Evolutionary conservation across 2,888 invertebrate genomes (phyloP).

Genomic region (Drosophila meridiana): DNA sequence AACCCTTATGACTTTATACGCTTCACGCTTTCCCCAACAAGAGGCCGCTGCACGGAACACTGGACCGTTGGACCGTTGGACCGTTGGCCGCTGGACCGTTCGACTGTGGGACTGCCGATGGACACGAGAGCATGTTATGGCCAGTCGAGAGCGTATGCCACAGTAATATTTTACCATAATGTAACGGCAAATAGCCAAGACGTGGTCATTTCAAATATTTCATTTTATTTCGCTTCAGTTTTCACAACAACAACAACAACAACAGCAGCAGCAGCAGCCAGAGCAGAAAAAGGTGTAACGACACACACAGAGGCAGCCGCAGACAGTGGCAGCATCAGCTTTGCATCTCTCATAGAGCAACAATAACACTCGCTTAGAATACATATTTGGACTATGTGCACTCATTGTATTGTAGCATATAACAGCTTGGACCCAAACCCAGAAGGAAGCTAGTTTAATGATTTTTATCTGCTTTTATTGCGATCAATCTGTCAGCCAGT

Average conservation of each 20-base stretch:
- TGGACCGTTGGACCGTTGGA: conserved; percentile 45
- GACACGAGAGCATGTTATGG: conserved; percentile 59
- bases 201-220: conserved; percentile 81
- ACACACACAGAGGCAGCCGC: conserved; percentile 35
- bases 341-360: background rate
- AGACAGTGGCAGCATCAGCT: conserved; percentile 19
- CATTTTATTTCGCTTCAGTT: conserved; percentile 77
- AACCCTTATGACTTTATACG: conserved; percentile 81
- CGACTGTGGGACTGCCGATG: conserved; percentile 20
- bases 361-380: conserved; percentile 7
- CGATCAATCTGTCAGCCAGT: conserved; percentile 9
- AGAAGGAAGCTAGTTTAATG: background rate
- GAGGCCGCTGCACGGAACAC: conserved; percentile 55
- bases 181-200: conserved; percentile 81
- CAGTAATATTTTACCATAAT: conserved; percentile 79
- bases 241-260: conserved; percentile 51
- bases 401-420: background rate
- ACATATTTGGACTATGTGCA: background rate
- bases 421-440: too few species aligned
- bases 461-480: conserved; percentile 5
- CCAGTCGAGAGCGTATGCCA: conserved; percentile 61
- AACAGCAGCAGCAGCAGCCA: conserved; percentile 3
- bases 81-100: conserved; percentile 20
- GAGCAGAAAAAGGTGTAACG: conserved; percentile 48
- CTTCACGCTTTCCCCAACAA: conserved; percentile 80